Conservation (phyloP, 2,888 invertebrate species). For the Euspilapteryx auroguttella region DNA sequence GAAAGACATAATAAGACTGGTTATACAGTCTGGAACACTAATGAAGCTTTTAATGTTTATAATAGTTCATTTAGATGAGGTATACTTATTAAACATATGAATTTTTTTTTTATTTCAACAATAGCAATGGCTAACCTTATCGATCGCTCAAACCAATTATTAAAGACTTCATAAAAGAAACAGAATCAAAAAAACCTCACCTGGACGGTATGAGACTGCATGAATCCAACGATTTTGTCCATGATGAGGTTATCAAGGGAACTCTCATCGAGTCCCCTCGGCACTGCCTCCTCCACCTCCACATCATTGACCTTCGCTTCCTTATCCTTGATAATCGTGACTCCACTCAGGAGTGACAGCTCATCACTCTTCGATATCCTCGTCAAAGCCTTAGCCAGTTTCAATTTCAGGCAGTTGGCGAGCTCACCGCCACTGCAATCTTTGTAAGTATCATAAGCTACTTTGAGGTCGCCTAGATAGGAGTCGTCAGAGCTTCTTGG, state of each 20-base stretch:
- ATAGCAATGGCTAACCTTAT: too few relatives aligned
- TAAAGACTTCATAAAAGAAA: too few relatives aligned
- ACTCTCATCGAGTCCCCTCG: slow-evolving; percentile 72
- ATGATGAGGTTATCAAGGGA: slow-evolving; percentile 75
- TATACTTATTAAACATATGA: too few relatives aligned
- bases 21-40: too few relatives aligned
- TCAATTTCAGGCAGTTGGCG: slow-evolving; percentile 76
- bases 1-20: too few relatives aligned
- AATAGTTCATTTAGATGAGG: too few relatives aligned
- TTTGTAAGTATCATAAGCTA: slow-evolving; percentile 78
- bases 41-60: too few relatives aligned
- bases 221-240: slow-evolving; percentile 72
- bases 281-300: slow-evolving; percentile 72
- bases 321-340: slow-evolving; percentile 71
- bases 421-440: slow-evolving; percentile 74
- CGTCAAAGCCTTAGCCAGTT: slow-evolving; percentile 76
- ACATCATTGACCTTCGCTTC: slow-evolving; percentile 41
- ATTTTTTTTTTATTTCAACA: too few relatives aligned
- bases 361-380: slow-evolving; percentile 71
- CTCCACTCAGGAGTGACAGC: slow-evolving; percentile 71
- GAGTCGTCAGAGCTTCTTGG: slow-evolving; percentile 42
- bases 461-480: slow-evolving; percentile 68
- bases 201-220: slow-evolving; percentile 79
- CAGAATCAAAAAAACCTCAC: too few relatives aligned
- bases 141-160: too few relatives aligned